These are phyloP conservation scores for Archivesica marissinica DNA, from an alignment of 1,140 invertebrate species.

Conservation along the genomic window DNA sequence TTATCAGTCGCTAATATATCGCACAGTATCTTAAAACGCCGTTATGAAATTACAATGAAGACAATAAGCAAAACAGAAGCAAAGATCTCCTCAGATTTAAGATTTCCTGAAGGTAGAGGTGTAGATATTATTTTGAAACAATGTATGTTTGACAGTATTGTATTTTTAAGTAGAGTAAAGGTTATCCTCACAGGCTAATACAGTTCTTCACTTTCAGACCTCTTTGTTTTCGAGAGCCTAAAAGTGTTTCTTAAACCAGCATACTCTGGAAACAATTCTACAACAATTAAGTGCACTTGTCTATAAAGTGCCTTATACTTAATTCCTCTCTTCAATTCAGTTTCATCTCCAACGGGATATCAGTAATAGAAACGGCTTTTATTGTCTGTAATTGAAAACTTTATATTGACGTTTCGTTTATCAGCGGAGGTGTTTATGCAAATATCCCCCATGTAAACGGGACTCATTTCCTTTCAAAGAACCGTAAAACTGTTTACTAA, in stretches of 20 bases:
- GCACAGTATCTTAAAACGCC: no score
- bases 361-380: constrained; percentile 37
- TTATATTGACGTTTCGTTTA: constrained; percentile 65
- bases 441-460: constrained; percentile 61
- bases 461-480: constrained; percentile 59
- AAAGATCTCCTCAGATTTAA: no score
- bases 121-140: no score
- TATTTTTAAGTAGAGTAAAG: no score
- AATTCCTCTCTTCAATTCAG: constrained; percentile 52
- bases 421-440: constrained; percentile 65
- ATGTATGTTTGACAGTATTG: no score
- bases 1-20: no score
- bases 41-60: no score
- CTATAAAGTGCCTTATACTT: constrained; percentile 59
- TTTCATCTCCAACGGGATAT: constrained; percentile 39
- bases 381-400: constrained; percentile 65
- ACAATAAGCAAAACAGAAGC: no score
- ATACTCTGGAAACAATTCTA: constrained; percentile 38
- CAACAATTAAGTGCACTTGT: constrained; percentile 55
- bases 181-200: no score
- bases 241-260: constrained; percentile 30
- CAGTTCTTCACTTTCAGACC: neutral
- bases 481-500: constrained; percentile 63
- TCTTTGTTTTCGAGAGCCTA: constrained; percentile 43
- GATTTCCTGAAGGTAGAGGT: no score